These are phyloP conservation scores for Prietella phreatophila DNA, from an alignment of 2,113 vertebrate genomes.

Conservation along the genomic window DNA sequence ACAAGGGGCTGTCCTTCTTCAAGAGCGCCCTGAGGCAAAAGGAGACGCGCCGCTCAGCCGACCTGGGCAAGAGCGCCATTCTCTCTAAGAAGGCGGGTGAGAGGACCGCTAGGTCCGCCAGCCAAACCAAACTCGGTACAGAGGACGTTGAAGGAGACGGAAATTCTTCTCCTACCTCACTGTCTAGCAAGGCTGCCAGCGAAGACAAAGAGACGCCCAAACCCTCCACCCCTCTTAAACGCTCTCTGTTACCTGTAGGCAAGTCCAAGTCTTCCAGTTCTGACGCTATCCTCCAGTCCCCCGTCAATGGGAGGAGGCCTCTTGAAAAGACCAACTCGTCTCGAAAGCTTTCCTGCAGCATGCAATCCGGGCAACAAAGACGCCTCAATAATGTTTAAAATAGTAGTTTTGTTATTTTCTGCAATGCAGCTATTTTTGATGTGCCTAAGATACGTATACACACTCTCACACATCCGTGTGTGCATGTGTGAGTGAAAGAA, in stretches of 20 bases:
- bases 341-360: slow-evolving; percentile 85
- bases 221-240: slow-evolving; percentile 77
- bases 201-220: slow-evolving; percentile 75
- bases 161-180: slow-evolving; percentile 54
- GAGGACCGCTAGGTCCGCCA: slow-evolving; percentile 72
- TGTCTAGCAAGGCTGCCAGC: slow-evolving; percentile 58
- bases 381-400: slow-evolving; percentile 83
- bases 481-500: slow-evolving; percentile 34
- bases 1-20: slow-evolving; percentile 95
- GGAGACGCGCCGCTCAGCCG: slow-evolving; percentile 88
- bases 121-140: slow-evolving; percentile 65
- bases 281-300: slow-evolving; percentile 73
- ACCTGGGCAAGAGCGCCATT: slow-evolving; percentile 87
- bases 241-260: slow-evolving; percentile 81
- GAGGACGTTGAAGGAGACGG: slow-evolving; percentile 65
- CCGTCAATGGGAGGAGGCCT: slow-evolving; percentile 78
- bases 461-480: slow-evolving; percentile 56
- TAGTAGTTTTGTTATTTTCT: slow-evolving; percentile 68
- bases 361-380: slow-evolving; percentile 84
- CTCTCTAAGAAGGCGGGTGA: slow-evolving; percentile 81
- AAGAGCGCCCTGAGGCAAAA: slow-evolving; percentile 92
- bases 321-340: slow-evolving; percentile 77
- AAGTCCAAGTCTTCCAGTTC: slow-evolving; percentile 89
- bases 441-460: slow-evolving; percentile 77
- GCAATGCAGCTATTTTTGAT: slow-evolving; percentile 83